Percentiles rank a stretch among this genome's conserved stretches.
Conservation (phyloP, 2,888 invertebrate genomes). For the Acrobasis suavella region DNA sequence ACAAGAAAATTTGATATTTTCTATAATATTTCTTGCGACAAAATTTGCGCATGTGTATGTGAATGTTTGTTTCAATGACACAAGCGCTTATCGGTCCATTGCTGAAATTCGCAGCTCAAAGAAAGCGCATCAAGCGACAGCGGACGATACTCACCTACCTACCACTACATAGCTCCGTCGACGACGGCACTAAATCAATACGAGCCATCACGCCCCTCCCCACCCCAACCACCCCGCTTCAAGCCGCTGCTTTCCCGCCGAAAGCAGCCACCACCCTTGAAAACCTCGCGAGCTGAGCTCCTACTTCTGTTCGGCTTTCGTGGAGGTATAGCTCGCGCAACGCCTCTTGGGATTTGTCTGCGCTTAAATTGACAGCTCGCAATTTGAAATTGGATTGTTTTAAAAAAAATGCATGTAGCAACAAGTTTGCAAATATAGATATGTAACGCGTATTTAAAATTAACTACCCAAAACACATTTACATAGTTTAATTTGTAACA, state of each 20-base stretch:
- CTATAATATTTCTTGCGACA: neutral
- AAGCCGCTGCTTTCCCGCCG: constrained; percentile 77
- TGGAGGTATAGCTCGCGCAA: constrained; percentile 76
- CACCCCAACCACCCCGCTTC: constrained; percentile 51
- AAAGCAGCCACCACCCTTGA: constrained; percentile 82
- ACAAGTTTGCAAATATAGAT: constrained; percentile 31
- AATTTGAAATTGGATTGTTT: constrained; percentile 60
- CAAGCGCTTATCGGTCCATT: constrained; percentile 31
- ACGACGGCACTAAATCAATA: constrained; percentile 84
- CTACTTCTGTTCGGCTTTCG: constrained; percentile 83
- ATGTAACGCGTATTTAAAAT: constrained; percentile 23
- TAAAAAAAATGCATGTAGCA: constrained; percentile 37
- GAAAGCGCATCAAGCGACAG: constrained; percentile 81
- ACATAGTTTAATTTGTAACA: neutral
- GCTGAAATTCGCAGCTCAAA: constrained; percentile 49
- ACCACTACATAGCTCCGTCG: constrained; percentile 79
- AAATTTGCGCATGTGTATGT: neutral
- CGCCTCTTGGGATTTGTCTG: constrained; percentile 78
- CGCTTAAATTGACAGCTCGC: constrained; percentile 73
- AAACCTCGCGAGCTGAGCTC: constrained; percentile 82
- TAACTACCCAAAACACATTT: constrained; percentile 10
- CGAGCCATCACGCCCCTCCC: constrained; percentile 78
- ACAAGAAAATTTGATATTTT: neutral
- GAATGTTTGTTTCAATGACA: constrained; percentile 20
- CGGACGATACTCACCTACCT: constrained; percentile 69